phyloP scores from a whole-genome alignment of 2,113 vertebrate genomes.

The Siniperca chuatsi region DNA sequence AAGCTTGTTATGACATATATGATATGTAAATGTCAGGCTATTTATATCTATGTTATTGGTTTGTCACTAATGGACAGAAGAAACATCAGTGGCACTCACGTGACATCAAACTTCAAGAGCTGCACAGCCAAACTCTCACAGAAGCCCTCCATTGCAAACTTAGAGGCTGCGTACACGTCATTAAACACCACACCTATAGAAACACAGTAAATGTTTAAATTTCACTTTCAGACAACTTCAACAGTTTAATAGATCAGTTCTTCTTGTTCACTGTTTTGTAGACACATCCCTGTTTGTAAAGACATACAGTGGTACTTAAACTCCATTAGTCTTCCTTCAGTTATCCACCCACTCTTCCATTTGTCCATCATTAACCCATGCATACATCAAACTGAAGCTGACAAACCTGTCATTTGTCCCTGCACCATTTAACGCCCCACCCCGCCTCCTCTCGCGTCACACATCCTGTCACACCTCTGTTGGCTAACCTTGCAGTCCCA shows the following conservation, averaged over 20 bases:
- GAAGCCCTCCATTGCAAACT: constrained; percentile 86
- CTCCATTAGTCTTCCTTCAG: constrained; percentile 9
- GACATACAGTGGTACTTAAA: not conserved
- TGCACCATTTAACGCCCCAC: not conserved
- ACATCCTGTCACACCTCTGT: not conserved
- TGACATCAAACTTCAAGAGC: constrained; percentile 82
- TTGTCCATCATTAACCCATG: not conserved
- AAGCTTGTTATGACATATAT: not conserved
- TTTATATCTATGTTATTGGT: not conserved
- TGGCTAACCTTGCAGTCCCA: constrained; percentile 83
- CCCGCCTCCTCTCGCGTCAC: not conserved
- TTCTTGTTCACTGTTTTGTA: not conserved
- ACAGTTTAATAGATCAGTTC: not conserved
- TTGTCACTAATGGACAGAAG: not conserved
- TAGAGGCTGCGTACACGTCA: constrained; percentile 84
- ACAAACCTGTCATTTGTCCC: constrained; percentile 17
- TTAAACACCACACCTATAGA: constrained; percentile 83
- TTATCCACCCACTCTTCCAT: constrained; percentile 6
- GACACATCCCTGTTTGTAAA: not conserved
- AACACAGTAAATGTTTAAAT: not conserved
- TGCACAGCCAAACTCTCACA: constrained; percentile 84
- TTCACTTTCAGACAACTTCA: not conserved
- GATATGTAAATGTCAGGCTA: not conserved
- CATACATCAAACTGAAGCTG: constrained; percentile 8
- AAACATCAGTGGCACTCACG: constrained; percentile 67